Evolutionary conservation across 30 jellyfish, hydroid and myxozoan species (phyloP), one percentile per base, ranked within the genome.

Genomic region (Pelagia noctiluca): DNA sequence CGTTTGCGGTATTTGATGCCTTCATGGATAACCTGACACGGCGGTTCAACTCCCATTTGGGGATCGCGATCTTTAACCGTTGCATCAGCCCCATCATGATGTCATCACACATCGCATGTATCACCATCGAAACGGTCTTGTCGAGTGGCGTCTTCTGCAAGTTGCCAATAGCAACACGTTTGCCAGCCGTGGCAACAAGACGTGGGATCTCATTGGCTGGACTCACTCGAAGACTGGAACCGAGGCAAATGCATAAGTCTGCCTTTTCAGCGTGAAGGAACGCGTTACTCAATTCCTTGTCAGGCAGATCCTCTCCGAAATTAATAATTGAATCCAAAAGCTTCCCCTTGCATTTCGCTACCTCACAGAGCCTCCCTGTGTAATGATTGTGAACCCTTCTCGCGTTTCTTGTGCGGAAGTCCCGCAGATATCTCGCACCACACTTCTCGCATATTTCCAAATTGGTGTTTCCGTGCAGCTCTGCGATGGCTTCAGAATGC

Each of bases 391-490:
- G 94, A 30, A 91, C 98, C 7, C 63, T 63, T 21, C 72, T 69
- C 4, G 98, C 89, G 36, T 37, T 85, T 47, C 98, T 46, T 22
- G 96, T 86, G 35, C 96, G 89, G 61, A 78, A 91, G 36, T 91
- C 98, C 23, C 98, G 93, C 75, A 91, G 88, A 64, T 91, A 84
- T 53, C 57, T 72, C 72, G 75, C 86, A 10, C 79, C 82, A 57
- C 98, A 91, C 60, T 69, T 71, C 18, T 13, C 84, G 80, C 98
- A 91, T 21, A 32, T 78, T 70, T 91, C 98, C 13, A 91, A 88
- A 68, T 91, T 91, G 19, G 98, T 91, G 88, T 91, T 91, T 35
- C 98, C 98, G 52, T 91, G 98, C 19, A 91, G 91, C 62, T 91
- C 98, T 11, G 91, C 89, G 30, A 91, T 30, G 28, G 83, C 78